Evolutionary conservation across 2,113 vertebrate genomes (phyloP).

Genomic region (Rissa tridactyla): DNA sequence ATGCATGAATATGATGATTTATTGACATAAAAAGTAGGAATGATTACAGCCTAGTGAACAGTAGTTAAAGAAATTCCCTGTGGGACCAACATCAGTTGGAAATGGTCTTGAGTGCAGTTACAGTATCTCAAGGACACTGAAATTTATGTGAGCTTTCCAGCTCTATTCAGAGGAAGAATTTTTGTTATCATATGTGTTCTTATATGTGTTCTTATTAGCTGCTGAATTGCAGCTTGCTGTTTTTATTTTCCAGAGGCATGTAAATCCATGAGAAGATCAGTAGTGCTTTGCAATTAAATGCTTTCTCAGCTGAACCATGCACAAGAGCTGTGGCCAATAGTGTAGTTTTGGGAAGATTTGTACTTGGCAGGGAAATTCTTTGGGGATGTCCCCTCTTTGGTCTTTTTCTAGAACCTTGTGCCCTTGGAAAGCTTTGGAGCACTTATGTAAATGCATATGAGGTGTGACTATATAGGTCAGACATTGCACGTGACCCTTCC

Average conservation of each 20-base stretch:
- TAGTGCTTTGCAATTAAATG: neutral
- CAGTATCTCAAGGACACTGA: neutral
- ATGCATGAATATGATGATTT: neutral
- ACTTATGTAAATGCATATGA: neutral
- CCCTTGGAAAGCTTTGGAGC: neutral
- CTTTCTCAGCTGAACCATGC: neutral
- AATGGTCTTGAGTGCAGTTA: neutral
- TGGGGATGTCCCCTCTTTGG: neutral
- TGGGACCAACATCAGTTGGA: neutral
- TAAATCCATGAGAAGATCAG: neutral
- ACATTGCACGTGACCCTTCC: neutral
- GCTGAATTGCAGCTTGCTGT: neutral
- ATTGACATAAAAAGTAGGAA: neutral
- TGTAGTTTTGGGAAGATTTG: neutral
- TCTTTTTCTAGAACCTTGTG: neutral
- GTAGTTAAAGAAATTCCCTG: neutral
- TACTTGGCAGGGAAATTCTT: neutral
- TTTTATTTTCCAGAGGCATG: neutral
- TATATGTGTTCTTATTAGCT: neutral
- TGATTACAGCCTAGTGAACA: neutral
- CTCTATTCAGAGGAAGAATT: neutral
- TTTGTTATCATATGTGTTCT: neutral
- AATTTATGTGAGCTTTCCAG: neutral
- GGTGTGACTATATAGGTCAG: neutral
- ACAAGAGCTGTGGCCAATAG: neutral